Evolutionary conservation across 1,140 invertebrate species (phyloP).

Genomic region (Drosophila pallidifrons): DNA sequence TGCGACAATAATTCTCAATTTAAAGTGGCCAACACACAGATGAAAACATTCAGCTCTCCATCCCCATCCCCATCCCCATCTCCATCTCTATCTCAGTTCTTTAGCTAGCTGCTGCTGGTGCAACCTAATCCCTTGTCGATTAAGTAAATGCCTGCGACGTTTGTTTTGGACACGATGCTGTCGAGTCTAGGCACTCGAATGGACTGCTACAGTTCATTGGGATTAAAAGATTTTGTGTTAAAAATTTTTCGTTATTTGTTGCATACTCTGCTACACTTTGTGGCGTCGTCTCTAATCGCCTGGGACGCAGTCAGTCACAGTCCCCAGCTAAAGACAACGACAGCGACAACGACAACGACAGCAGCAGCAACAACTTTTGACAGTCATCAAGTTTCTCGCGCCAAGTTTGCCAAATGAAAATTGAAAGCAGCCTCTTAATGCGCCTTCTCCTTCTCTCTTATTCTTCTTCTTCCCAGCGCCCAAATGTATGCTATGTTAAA

Average conservation of each 20-base stretch:
- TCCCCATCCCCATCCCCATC: too few species aligned
- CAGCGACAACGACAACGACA: conserved; percentile 10
- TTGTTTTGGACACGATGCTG: conserved; percentile 60
- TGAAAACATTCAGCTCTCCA: conserved; percentile 52
- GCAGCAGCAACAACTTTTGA: conserved; percentile 45
- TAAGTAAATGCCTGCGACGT: conserved; percentile 84
- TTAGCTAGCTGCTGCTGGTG: conserved; percentile 49
- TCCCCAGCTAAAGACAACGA: not conserved
- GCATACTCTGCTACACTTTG: conserved; percentile 47
- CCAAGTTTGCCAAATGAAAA: conserved; percentile 59
- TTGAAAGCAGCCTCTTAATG: conserved; percentile 35
- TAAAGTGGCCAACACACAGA: conserved; percentile 63
- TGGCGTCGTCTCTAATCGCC: conserved; percentile 36
- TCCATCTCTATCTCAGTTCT: not conserved
- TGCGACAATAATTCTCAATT: conserved; percentile 84
- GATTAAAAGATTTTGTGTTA: conserved; percentile 80
- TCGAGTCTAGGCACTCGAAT: conserved; percentile 54
- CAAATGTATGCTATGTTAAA: conserved; percentile 64
- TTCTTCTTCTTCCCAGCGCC: not conserved
- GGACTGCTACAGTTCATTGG: conserved; percentile 72
- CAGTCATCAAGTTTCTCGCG: conserved; percentile 55
- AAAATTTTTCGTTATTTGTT: conserved; percentile 69
- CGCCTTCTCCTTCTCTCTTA: not conserved
- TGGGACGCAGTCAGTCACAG: conserved; percentile 43
- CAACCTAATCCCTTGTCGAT: conserved; percentile 82